phyloP scores from a whole-genome alignment of 2,797 vertebrate species.

The Coranthus polyacanthus region DNA sequence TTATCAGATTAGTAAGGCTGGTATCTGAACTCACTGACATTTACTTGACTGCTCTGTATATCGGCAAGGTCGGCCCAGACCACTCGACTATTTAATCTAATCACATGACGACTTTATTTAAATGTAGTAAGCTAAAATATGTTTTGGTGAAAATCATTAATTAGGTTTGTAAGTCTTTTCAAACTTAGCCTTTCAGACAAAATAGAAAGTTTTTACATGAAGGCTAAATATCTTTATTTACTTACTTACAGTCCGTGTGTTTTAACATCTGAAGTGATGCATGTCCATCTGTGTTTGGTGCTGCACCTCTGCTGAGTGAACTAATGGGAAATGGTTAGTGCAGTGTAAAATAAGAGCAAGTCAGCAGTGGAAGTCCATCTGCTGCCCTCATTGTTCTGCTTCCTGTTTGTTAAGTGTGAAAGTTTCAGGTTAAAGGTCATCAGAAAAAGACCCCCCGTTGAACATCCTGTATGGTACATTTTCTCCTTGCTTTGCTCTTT shows the following conservation, averaged over 20 bases:
- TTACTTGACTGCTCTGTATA: too few species aligned
- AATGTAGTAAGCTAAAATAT: too few species aligned
- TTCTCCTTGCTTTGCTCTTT: neutral
- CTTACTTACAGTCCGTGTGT: too few species aligned
- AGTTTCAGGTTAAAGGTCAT: constrained; percentile 36
- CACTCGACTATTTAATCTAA: too few species aligned
- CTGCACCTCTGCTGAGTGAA: constrained; percentile 34
- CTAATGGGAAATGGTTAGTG: constrained; percentile 51
- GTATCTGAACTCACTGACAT: neutral
- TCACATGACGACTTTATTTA: too few species aligned
- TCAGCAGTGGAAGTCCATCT: constrained; percentile 61
- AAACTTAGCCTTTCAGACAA: too few species aligned
- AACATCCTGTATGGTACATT: constrained; percentile 24
- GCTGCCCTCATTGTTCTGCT: constrained; percentile 75
- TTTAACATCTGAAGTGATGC: too few species aligned
- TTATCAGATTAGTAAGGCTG: constrained; percentile 16
- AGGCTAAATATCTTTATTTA: too few species aligned
- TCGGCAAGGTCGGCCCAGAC: neutral
- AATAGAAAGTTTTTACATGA: too few species aligned
- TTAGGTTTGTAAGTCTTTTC: too few species aligned
- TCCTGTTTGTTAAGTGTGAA: constrained; percentile 77
- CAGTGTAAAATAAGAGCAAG: constrained; percentile 20
- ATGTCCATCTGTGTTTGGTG: neutral
- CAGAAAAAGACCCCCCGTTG: neutral
- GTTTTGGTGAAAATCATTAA: too few species aligned